Evolutionary conservation across 1,140 invertebrate species (phyloP), one percentile per base, ranked within the genome.

Genomic region (Zaprionus nigranus): DNA sequence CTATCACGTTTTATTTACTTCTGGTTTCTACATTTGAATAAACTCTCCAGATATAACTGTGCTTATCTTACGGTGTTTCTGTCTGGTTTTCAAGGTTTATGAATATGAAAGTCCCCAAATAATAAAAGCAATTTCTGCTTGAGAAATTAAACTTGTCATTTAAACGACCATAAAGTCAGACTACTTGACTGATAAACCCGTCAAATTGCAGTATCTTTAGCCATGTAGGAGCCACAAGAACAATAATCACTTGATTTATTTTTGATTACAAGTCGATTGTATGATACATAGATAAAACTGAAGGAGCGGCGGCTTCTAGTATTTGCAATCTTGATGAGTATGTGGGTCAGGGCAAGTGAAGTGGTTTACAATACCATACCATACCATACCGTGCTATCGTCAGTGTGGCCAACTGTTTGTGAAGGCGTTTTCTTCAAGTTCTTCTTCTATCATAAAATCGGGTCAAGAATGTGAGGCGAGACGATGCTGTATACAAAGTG

Each of bases 391-490:
- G 11, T 34, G 3, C 30, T 3, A 3, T 26, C 66, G 22, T 40
- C 5, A 20, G 22, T 34, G 6, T 24, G 22, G 79, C 53, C 74
- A 75, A 75, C 76, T 71, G 53, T 54, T 54, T 66, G 64, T 36
- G 43, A 59, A 69, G 65, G 60, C 51, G 49, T 70, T 49, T 82
- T 57, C 53, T 56, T 70, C 60, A 46, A n/a, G 24, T 65, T 53
- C 58, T 61, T 43, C 43, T 51, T 75, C 61, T 38, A 53, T 34
- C 34, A 36, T 3, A 17, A n/a, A 83, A 84, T 77, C 74, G 82
- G 81, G 81, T 84, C 81, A 84, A 84, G 82, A 73, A 69, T 83
- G 69, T 58, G 24, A 49, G 43, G 22, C 34, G 34, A 38, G 34
- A 40, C 30, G n/a, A 58, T 43, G 63, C 22, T 51, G 82, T 73